Evolutionary conservation across 2,797 vertebrate genomes (phyloP).

Genomic region (Pantherophis alleghaniensis): DNA sequence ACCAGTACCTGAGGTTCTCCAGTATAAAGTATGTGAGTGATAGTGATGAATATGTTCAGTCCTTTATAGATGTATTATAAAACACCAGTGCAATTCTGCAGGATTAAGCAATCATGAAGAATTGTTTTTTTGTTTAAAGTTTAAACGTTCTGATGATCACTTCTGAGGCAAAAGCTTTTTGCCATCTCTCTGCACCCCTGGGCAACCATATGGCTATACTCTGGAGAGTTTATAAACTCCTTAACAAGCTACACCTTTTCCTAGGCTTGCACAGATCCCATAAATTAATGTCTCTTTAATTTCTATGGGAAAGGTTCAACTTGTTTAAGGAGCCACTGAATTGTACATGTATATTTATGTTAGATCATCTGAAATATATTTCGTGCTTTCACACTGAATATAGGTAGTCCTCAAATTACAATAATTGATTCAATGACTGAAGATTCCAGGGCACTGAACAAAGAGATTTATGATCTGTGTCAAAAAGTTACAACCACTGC

Average conservation of each 20-base stretch:
- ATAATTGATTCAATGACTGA: neutral
- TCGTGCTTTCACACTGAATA: neutral
- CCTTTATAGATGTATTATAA: neutral
- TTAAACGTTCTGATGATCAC: neutral
- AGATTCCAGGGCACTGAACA: neutral
- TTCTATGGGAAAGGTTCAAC: neutral
- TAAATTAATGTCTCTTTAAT: neutral
- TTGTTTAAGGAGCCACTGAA: neutral
- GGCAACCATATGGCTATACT: neutral
- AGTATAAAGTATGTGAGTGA: neutral
- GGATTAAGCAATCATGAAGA: neutral
- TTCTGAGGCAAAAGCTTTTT: neutral
- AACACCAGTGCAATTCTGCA: neutral
- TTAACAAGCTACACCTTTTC: neutral
- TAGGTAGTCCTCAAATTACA: neutral
- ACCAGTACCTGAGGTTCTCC: neutral
- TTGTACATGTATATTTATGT: neutral
- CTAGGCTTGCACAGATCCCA: neutral
- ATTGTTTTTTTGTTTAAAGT: neutral
- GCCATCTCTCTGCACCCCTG: neutral
- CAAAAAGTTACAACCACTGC: neutral
- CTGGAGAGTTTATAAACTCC: neutral
- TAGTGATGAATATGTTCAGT: neutral
- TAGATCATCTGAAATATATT: neutral
- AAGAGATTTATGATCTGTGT: neutral